These are phyloP conservation scores for Sarcophaga rosellei DNA, from an alignment of 2,888 invertebrate genomes.

Conservation along the genomic window DNA sequence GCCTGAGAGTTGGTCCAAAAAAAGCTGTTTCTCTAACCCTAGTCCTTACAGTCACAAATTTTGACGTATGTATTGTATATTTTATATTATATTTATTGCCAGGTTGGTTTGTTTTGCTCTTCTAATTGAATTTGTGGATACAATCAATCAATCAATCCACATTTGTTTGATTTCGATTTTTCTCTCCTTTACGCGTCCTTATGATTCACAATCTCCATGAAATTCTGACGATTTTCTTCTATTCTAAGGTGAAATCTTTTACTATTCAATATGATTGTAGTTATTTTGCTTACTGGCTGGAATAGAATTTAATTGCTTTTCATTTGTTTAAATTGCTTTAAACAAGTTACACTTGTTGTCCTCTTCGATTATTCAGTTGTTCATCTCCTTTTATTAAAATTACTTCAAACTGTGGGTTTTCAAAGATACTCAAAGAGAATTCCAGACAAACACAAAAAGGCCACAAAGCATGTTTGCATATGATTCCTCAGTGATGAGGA, in stretches of 20 bases:
- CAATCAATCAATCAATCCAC: too few species aligned
- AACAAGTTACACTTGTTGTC: conserved; percentile 5
- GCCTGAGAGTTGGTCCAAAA: too few species aligned
- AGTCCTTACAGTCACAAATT: too few species aligned
- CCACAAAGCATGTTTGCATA: conserved; percentile 1
- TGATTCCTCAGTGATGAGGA: background rate
- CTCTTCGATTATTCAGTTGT: background rate
- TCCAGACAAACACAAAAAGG: background rate
- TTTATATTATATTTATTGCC: too few species aligned
- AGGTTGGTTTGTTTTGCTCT: too few species aligned
- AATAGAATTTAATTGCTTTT: conserved; percentile 2
- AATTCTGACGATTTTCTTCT: background rate
- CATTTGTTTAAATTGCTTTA: conserved; percentile 1
- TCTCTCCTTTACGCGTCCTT: too few species aligned
- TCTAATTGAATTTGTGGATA: too few species aligned
- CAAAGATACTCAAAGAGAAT: conserved; percentile 23
- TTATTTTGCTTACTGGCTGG: background rate
- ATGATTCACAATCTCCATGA: too few species aligned
- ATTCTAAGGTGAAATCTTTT: background rate
- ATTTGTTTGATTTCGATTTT: too few species aligned
- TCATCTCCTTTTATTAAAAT: background rate
- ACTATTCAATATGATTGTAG: background rate
- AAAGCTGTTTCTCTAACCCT: too few species aligned
- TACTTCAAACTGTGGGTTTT: background rate
- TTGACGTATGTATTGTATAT: too few species aligned